A percentile compares a stretch with the other conserved stretches of the same genome.
These are phyloP conservation scores for Serripes groenlandicus DNA, from an alignment of 2,888 invertebrate species.

Conservation along the genomic window DNA sequence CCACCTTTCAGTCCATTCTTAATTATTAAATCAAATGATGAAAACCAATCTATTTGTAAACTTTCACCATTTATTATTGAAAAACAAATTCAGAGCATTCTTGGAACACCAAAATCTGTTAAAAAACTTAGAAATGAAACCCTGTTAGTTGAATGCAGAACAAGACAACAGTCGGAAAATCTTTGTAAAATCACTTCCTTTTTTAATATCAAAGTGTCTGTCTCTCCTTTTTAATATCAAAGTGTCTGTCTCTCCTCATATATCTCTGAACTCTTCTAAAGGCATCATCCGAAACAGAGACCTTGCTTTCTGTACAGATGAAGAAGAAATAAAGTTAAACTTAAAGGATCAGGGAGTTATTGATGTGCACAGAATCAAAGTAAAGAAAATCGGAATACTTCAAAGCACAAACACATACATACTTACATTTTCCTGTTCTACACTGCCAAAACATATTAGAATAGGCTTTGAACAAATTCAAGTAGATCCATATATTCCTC, in stretches of 20 bases:
- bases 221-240: background rate
- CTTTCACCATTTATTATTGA: slow-evolving; percentile 4
- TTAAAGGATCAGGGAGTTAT: background rate
- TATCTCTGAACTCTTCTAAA: background rate
- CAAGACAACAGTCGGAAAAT: background rate
- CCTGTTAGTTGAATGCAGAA: background rate
- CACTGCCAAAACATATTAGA: background rate
- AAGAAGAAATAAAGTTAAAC: background rate
- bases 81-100: background rate
- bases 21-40: background rate
- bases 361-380: background rate
- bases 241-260: background rate
- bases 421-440: background rate
- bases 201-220: too few species aligned
- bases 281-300: background rate
- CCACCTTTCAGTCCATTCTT: too few species aligned
- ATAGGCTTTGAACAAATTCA: background rate
- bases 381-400: background rate
- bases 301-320: background rate
- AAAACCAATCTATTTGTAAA: background rate
- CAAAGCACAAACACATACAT: background rate
- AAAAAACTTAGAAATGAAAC: background rate
- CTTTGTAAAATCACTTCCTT: too few species aligned
- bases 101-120: background rate
- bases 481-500: background rate